Conservation (phyloP, 2,888 invertebrate genomes). For the Stenichneumon culpator region DNA sequence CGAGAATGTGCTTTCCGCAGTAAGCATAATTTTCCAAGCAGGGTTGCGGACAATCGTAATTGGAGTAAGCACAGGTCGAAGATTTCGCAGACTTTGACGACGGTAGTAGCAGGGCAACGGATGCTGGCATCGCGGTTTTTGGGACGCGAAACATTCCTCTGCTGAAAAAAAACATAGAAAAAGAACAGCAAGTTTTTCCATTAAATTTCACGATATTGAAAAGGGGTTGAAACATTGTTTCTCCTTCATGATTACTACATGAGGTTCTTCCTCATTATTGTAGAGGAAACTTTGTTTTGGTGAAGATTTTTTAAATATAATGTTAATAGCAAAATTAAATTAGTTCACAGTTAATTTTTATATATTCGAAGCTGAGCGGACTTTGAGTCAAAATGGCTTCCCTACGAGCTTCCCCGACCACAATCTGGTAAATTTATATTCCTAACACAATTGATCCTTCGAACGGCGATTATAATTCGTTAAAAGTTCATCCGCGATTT, state of each 20-base stretch:
- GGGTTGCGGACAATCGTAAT: slow-evolving; percentile 89
- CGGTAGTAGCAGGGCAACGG: slow-evolving; percentile 48
- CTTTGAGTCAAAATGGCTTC: slow-evolving; percentile 32
- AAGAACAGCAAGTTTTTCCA: not conserved
- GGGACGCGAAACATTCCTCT: slow-evolving; percentile 81
- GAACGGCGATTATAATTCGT: not conserved
- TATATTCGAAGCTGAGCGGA: slow-evolving; percentile 8
- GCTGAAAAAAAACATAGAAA: slow-evolving; percentile 59
- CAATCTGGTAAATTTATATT: not conserved
- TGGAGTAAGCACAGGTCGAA: slow-evolving; percentile 85
- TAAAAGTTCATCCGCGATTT: not conserved
- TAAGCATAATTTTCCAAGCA: slow-evolving; percentile 91
- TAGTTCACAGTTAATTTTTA: not conserved
- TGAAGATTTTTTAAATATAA: not conserved
- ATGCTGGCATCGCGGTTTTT: slow-evolving; percentile 76
- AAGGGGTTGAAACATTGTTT: too few species aligned
- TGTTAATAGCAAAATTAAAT: not conserved
- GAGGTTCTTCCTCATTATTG: too few species aligned
- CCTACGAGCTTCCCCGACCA: not conserved
- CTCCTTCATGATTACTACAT: too few species aligned
- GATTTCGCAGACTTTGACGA: slow-evolving; percentile 32
- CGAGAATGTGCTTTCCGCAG: slow-evolving; percentile 93
- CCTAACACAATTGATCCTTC: too few species aligned
- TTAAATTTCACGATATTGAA: not conserved
- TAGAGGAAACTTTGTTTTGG: too few species aligned